Conservation (phyloP, 2,113 vertebrate genomes). For the Protomyctophum bolini region DNA sequence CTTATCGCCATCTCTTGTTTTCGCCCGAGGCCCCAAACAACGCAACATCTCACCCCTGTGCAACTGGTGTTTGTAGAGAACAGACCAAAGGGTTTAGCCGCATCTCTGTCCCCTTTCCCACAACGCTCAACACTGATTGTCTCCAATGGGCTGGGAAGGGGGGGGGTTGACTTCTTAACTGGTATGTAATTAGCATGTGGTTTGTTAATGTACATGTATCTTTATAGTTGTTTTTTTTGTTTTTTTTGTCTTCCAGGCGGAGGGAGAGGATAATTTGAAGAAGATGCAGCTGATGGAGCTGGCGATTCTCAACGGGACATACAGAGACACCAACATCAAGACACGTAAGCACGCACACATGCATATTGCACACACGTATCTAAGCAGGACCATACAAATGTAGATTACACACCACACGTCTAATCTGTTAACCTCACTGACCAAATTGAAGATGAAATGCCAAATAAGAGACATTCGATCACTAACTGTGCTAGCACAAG, state of each 20-base stretch:
- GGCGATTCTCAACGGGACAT: slow-evolving; percentile 85
- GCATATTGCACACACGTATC: not conserved
- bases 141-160: slow-evolving; percentile 20
- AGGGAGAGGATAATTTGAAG: slow-evolving; percentile 86
- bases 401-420: not conserved
- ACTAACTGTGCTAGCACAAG: too few species aligned
- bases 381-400: slow-evolving; percentile 14
- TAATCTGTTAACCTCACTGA: slow-evolving; percentile 23
- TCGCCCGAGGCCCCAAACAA: slow-evolving; percentile 9
- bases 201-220: not conserved
- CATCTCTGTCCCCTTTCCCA: not conserved
- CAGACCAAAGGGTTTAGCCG: slow-evolving; percentile 35
- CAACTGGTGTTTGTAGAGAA: slow-evolving; percentile 23
- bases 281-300: slow-evolving; percentile 88
- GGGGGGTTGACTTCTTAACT: too few species aligned
- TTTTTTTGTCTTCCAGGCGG: slow-evolving; percentile 68
- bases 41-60: slow-evolving; percentile 14
- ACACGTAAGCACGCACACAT: slow-evolving; percentile 73
- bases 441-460: not conserved
- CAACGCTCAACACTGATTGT: slow-evolving; percentile 25
- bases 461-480: too few species aligned
- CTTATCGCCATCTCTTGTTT: slow-evolving; percentile 42
- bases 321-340: slow-evolving; percentile 86
- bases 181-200: slow-evolving; percentile 1
- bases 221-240: slow-evolving; percentile 2